Evolutionary conservation across 2,113 vertebrate genomes (phyloP).

Genomic region (Phyllostomus hastatus): DNA sequence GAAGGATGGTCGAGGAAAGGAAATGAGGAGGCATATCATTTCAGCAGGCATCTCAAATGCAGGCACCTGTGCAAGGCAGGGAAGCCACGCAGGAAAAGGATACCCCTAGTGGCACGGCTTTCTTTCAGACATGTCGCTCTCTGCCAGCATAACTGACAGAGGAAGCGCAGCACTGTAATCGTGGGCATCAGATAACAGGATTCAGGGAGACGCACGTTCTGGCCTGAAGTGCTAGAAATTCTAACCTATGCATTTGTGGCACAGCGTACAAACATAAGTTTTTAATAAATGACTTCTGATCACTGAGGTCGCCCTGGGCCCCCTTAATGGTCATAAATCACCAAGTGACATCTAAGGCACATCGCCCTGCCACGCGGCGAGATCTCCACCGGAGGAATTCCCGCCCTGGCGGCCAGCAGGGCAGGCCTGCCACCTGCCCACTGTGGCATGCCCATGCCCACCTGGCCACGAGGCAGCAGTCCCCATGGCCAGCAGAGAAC

Average conservation of each 20-base stretch:
- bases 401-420: not conserved
- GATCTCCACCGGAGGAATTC: not conserved
- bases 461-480: not conserved
- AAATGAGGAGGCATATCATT: not conserved
- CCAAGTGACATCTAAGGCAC: rapidly evolving
- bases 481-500: not conserved
- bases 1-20: not conserved
- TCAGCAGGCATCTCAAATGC: not conserved
- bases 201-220: not conserved
- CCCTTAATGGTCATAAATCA: not conserved
- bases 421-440: not conserved
- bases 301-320: not conserved
- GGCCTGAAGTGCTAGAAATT: not conserved
- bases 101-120: not conserved
- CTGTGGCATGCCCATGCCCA: no score
- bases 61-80: not conserved
- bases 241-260: not conserved
- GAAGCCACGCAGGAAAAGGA: not conserved
- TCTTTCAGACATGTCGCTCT: not conserved
- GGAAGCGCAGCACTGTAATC: not conserved
- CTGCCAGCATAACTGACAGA: not conserved
- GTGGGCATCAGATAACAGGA: not conserved
- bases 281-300: not conserved
- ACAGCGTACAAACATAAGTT: not conserved
- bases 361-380: rapidly evolving